A percentile compares a stretch with the other conserved stretches of the same genome.
Evolutionary conservation across 2,888 invertebrate genomes (phyloP).

Genomic region (Chouioia cunea): DNA sequence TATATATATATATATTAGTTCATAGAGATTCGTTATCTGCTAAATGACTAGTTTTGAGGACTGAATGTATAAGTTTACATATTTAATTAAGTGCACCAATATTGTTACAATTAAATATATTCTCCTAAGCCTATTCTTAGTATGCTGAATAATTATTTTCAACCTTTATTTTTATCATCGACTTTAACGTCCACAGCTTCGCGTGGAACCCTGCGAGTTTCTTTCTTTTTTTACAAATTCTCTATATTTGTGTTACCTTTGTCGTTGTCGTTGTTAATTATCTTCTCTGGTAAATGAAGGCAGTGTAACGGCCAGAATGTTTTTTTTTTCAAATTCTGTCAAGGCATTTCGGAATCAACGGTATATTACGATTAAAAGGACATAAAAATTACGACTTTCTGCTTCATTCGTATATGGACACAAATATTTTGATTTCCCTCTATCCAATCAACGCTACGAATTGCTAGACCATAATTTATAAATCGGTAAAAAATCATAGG

Average conservation of each 20-base stretch:
- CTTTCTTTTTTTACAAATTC: conserved; percentile 19
- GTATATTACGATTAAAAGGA: conserved; percentile 13
- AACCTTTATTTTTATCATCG: not conserved
- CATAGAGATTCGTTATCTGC: conserved; percentile 49
- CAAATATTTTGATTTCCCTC: conserved; percentile 28
- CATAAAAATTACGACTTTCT: conserved; percentile 12
- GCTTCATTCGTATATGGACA: conserved; percentile 1
- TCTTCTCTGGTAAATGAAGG: conserved; percentile 33
- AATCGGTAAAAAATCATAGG: conserved; percentile 15
- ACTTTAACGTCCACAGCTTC: conserved; percentile 5
- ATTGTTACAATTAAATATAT: conserved; percentile 35
- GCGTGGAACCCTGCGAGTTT: conserved; percentile 10
- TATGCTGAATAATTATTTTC: conserved; percentile 22
- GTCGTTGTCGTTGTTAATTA: conserved; percentile 24
- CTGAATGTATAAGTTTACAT: conserved; percentile 49
- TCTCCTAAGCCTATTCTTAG: conserved; percentile 40
- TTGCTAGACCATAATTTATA: too few relatives aligned
- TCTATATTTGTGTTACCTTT: conserved; percentile 19
- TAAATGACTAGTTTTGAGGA: conserved; percentile 55
- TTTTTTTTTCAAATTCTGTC: conserved; percentile 26
- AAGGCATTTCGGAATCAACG: conserved; percentile 35
- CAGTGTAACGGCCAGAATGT: conserved; percentile 39
- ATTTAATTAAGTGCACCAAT: conserved; percentile 41
- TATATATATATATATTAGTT: conserved; percentile 48
- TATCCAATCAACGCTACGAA: conserved; percentile 11